Base-by-base conservation (phyloP, 2,113 vertebrate genomes). In the Rhynchopsitta pachyrhyncha region DNA sequence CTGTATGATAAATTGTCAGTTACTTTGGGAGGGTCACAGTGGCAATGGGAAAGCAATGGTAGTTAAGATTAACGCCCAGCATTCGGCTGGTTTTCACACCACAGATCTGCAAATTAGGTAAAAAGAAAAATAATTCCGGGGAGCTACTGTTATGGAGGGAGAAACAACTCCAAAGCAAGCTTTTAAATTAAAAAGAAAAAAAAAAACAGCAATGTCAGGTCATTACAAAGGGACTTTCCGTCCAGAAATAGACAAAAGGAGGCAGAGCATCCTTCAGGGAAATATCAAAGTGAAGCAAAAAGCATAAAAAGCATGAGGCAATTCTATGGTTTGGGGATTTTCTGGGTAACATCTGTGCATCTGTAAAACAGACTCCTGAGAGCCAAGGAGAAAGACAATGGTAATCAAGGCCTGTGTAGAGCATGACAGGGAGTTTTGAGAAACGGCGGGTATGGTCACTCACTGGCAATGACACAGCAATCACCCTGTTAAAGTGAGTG, bases 401-500 rank as follows among this genome's bases (percentile, higher is more conserved):
- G 35, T 50, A 70, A 86, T 33, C 42, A 42, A 76, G 44, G 57
- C 29, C 50, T 25, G 14, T 5, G 41, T 64, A 13, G 31, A 52
- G 35, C 23, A 4, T 44, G 37, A 50, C 7, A n/a, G 55, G 25
- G 64, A 77, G 23, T 28, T 53, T 70, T 74, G 68, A 42, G 59
- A 25, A 41, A 33, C 64, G 27, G 68, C 20, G 42, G 31, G 7
- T 47, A 22, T 25, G 0, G 0, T 17, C 1, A 0, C 29, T 64
- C 75, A 11, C 24, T 35, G 37, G 35, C 47, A 50, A 52, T 22
- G 70, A 31, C 63, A 37, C 44, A 64, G 59, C 9, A 6, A 28
- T 67, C 63, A 13, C 19, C 41, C n/a, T 47, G 67, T 47, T 39
- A 12, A 67, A 73, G 9, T 0, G 0, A 73, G 8, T 0, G 0